Conservation (phyloP, 2,113 vertebrate genomes). For the Chionodraco myersi region DNA sequence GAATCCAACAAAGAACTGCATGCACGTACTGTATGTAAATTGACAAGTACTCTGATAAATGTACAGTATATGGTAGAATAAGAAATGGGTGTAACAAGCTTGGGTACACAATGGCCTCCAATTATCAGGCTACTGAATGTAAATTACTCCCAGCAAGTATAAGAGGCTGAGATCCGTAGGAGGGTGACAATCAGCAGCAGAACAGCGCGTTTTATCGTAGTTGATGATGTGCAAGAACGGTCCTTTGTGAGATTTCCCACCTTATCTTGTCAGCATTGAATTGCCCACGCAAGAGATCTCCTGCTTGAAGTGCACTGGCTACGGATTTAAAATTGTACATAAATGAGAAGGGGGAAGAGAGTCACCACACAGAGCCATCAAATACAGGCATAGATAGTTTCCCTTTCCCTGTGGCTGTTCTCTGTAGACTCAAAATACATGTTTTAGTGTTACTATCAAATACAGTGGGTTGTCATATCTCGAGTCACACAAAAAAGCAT, state of each 20-base stretch:
- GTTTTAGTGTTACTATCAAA: neutral
- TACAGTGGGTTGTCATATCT: neutral
- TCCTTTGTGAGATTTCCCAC: conserved; percentile 45
- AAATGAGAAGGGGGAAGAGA: conserved; percentile 27
- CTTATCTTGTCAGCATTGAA: conserved; percentile 66
- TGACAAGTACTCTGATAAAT: neutral
- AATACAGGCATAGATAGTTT: conserved; percentile 1
- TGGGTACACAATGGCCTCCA: conserved; percentile 28
- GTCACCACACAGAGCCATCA: conserved; percentile 10
- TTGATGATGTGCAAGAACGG: conserved; percentile 42
- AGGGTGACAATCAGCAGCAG: conserved; percentile 49
- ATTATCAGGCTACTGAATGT: conserved; percentile 46
- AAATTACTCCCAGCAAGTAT: conserved; percentile 48
- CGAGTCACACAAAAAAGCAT: neutral
- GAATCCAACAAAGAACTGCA: neutral
- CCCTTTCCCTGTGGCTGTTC: neutral
- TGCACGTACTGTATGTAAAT: too few species aligned
- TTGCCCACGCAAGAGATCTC: conserved; percentile 50
- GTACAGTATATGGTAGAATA: neutral
- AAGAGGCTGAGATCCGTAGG: conserved; percentile 43
- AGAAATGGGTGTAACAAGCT: neutral
- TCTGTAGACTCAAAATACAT: neutral
- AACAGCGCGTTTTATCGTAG: conserved; percentile 49
- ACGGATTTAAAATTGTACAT: conserved; percentile 20
- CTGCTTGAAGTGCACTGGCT: conserved; percentile 28